Conservation (phyloP, 2,113 vertebrate species). For the Melanotaenia duboulayi region DNA sequence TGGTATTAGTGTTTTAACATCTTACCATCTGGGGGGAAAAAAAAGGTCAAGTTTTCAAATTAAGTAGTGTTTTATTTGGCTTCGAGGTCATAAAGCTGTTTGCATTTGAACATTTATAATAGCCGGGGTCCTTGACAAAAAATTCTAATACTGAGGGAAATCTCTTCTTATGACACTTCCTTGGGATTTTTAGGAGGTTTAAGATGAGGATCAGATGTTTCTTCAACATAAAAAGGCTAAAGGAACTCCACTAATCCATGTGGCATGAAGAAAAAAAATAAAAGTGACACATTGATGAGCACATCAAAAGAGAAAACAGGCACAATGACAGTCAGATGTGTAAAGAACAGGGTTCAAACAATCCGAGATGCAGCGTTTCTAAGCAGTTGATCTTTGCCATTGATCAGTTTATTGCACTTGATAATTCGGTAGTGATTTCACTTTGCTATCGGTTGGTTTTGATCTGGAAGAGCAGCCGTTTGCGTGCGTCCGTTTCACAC, state of each 20-base stretch:
- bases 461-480: neutral
- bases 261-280: neutral
- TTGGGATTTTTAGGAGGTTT: neutral
- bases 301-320: neutral
- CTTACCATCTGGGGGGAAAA: neutral
- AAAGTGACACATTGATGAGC: neutral
- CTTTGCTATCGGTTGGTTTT: slow-evolving; percentile 16
- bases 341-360: neutral
- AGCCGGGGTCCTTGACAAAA: no score
- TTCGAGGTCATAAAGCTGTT: neutral
- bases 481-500: neutral
- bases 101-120: neutral
- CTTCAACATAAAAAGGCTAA: neutral
- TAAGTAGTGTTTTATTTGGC: slow-evolving; percentile 26
- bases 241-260: neutral
- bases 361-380: slow-evolving; percentile 12
- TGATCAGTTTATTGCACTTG: slow-evolving; percentile 80
- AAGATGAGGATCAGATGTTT: neutral
- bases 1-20: neutral
- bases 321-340: neutral
- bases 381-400: slow-evolving; percentile 47
- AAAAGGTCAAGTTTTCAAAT: neutral
- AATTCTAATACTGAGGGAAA: neutral
- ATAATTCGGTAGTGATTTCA: slow-evolving; percentile 67
- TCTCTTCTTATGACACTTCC: neutral